Evolutionary conservation across 2,113 vertebrate species (phyloP).

Genomic region (Desmodus rotundus): DNA sequence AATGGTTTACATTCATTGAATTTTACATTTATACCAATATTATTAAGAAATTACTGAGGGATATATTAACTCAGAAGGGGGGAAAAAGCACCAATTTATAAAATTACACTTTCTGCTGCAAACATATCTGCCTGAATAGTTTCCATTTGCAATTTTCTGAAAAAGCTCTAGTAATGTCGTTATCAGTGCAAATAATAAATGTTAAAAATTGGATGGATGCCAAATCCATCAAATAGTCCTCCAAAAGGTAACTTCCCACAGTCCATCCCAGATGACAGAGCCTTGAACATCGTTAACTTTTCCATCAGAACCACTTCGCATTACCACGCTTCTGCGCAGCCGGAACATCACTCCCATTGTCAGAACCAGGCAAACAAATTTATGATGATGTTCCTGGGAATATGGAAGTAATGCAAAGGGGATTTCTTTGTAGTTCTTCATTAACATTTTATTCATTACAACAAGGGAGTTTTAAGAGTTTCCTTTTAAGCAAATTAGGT

Average conservation of each 20-base stretch:
- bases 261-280: constrained; percentile 79
- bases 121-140: background rate
- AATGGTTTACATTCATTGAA: background rate
- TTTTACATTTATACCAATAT: background rate
- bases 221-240: constrained; percentile 76
- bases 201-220: constrained; percentile 71
- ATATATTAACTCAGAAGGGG: background rate
- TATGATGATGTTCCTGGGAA: constrained; percentile 87
- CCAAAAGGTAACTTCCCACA: constrained; percentile 72
- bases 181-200: constrained; percentile 74
- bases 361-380: constrained; percentile 86
- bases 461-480: constrained; percentile 86
- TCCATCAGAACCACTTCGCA: constrained; percentile 82
- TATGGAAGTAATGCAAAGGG: constrained; percentile 83
- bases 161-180: constrained; percentile 51
- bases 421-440: constrained; percentile 86
- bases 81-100: background rate
- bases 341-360: constrained; percentile 81
- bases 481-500: constrained; percentile 88
- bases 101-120: background rate
- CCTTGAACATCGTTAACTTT: constrained; percentile 83
- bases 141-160: constrained; percentile 69
- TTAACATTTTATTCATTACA: constrained; percentile 88
- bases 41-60: constrained; percentile 29
- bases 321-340: constrained; percentile 76